Conservation (phyloP, 2,888 invertebrate species). For the Timema cristinae region DNA sequence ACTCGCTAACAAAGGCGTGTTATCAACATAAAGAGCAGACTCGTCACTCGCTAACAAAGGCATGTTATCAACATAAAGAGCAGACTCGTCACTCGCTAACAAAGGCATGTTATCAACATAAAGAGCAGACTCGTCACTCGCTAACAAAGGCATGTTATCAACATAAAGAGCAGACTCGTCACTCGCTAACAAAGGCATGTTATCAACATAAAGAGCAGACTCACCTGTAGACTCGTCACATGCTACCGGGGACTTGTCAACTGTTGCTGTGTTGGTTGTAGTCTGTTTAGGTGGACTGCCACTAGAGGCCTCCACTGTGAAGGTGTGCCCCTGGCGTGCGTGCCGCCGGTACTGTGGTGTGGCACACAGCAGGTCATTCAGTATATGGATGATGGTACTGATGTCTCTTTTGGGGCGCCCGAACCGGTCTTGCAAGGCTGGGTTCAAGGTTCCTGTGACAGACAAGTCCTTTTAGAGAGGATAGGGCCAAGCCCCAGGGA, state of each 20-base stretch:
- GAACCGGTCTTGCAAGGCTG: slow-evolving; percentile 84
- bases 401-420: slow-evolving; percentile 91
- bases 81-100: too few species aligned
- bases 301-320: slow-evolving; percentile 26
- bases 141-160: too few species aligned
- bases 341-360: slow-evolving; percentile 61
- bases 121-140: too few species aligned
- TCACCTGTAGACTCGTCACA: background rate
- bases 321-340: slow-evolving; percentile 31
- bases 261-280: background rate
- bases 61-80: too few species aligned
- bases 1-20: too few species aligned
- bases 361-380: slow-evolving; percentile 90
- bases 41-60: too few species aligned
- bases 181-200: too few species aligned
- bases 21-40: background rate
- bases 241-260: background rate
- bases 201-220: background rate
- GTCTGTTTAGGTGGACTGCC: slow-evolving; percentile 15
- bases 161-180: too few species aligned
- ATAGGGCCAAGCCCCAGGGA: too few species aligned
- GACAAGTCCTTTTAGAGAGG: background rate
- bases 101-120: too few species aligned
- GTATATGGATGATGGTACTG: slow-evolving; percentile 91
- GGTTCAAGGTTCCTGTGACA: slow-evolving; percentile 75